Evolutionary conservation across 1,140 invertebrate genomes (phyloP), one percentile per base, ranked within the genome.

Genomic region (Medauroidea extradentata): DNA sequence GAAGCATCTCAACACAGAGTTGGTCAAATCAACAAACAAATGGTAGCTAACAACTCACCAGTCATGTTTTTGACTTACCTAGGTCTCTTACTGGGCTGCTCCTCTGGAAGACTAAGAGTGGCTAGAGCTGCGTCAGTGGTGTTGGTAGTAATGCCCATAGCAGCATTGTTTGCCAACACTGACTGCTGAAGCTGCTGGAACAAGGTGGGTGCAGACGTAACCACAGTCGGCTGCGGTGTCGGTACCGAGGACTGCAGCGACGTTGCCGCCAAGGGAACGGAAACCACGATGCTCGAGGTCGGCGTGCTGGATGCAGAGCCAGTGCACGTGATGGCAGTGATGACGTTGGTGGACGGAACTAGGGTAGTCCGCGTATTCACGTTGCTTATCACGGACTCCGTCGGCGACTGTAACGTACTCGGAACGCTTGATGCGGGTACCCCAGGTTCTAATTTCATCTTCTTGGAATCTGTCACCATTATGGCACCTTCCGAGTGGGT

Each of bases 61-160:
- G n/a, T n/a, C n/a, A n/a, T n/a, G n/a, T n/a, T n/a, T n/a, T n/a
- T n/a, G n/a, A n/a, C 21, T 52, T 49, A 63, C 62, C 62, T 61
- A 11, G 53, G 48, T 48, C 63, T 55, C 44, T 64, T 64, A 16
- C 44, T 18, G 8, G 63, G 60, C n/a, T 39, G 52, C 34, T 39
- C 16, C 29, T 21, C 29, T 42, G 24, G 4, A 8, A 38, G 52
- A n/a, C 29, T 11, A 34, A 34, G 29, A 7, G 29, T 34, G 29
- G 29, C 29, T 34, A 34, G 29, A 4, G 29, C 29, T 34, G 29
- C 29, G 11, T 34, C 34, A 13, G 16, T 11, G 21, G n/a, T 13
- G 29, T 18, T 34, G 42, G 2, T 51, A 16, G 21, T 7, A 16
- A 24, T 51, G 21, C 16, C 49, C n/a, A n/a, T 51, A 23, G 53